Base-by-base conservation (phyloP, 2,113 vertebrate genomes). In the Speoplatyrhinus poulsoni region DNA sequence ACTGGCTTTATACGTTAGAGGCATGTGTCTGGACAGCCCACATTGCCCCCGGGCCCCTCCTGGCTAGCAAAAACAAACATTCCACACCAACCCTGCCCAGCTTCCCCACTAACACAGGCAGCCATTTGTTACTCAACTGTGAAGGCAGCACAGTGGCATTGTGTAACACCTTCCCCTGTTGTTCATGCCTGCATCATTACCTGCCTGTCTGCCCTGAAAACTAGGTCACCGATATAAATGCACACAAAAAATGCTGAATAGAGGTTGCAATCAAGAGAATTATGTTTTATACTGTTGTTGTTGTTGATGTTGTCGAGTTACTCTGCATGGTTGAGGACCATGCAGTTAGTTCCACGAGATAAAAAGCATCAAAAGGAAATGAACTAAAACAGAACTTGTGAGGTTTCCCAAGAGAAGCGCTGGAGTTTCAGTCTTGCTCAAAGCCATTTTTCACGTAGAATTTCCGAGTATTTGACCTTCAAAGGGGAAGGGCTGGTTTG, bases 1-100 rank as follows among this genome's bases (percentile, higher is more conserved):
- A 62, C 60, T n/a, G 6, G 7, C 15, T 13, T 57, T 70, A 33
- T 55, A 26, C 46, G 3, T 49, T 9, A 47, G n/a, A 26, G 26
- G 41, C 49, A 52, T 9, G 17, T 52, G 17, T 16, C 9, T 48
- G 33, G 33, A 15, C 26, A 32, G 19, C 4, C n/a, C 9, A 1
- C 9, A 60, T 41, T 0, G 12, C 54, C 54, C 63, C 52, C 32
- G 5, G 49, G 19, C 59, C 52, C 61, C 79, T 75, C 70, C 53
- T 32, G 46, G 19, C 69, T 70, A 84, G 79, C 67, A 59, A 71
- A 84, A 85, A 79, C 82, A 88, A 87, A 78, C 86, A 76, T 79
- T 80, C 76, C 67, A 26, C 62, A 16, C 56, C 69, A 75, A 1
- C 50, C 46, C 65, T 56, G 69, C 65, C 72, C 9, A 8, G 12